These are phyloP conservation scores for Sylvilagus bachmani DNA, from an alignment of 2,113 vertebrate genomes.

Conservation along the genomic window DNA sequence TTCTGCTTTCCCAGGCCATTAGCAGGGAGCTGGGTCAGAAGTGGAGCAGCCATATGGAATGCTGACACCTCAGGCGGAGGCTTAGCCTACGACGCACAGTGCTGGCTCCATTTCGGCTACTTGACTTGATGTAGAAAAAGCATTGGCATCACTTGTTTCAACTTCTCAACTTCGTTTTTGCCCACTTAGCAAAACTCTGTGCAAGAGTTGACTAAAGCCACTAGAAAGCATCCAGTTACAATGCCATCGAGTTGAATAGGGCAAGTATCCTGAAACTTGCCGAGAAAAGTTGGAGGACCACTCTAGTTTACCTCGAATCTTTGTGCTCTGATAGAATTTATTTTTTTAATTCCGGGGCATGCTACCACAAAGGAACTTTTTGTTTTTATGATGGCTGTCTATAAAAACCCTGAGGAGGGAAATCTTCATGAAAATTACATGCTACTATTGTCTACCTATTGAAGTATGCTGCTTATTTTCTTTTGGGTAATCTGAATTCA, in stretches of 20 bases:
- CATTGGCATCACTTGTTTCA: background rate
- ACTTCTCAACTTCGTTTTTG: background rate
- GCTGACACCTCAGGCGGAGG: too few relatives aligned
- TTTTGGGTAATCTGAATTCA: background rate
- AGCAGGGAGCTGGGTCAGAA: too few relatives aligned
- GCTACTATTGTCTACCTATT: background rate
- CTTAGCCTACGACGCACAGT: too few relatives aligned
- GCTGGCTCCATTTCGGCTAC: too few relatives aligned
- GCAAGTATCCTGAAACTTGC: slow-evolving; percentile 5
- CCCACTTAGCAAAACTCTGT: background rate
- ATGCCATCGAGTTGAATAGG: slow-evolving; percentile 21
- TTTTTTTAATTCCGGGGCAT: background rate
- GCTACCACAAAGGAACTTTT: slow-evolving; percentile 8
- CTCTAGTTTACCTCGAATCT: slow-evolving; percentile 11
- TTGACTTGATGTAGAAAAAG: background rate
- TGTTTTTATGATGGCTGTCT: background rate
- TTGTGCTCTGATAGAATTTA: background rate
- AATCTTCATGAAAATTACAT: background rate
- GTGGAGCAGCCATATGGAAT: too few relatives aligned
- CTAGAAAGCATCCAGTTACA: background rate
- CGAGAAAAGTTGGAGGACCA: background rate
- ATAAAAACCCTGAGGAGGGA: background rate
- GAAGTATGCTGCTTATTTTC: background rate
- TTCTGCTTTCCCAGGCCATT: too few relatives aligned
- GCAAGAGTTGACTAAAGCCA: background rate